Conservation (phyloP, 2,888 invertebrate genomes). For the Melolontha melolontha region DNA sequence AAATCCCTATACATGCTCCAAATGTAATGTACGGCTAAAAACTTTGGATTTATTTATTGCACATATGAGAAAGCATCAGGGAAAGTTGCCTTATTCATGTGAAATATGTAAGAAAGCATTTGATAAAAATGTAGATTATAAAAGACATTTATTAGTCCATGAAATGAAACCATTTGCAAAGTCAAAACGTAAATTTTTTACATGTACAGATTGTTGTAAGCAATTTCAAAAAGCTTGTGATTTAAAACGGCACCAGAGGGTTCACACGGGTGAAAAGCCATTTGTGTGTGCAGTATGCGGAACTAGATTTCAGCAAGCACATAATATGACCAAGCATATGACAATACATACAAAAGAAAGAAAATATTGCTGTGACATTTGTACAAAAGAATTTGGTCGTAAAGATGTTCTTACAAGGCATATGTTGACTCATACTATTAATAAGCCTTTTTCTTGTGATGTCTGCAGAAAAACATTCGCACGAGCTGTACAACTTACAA, state of each 20-base stretch:
- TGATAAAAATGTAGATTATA: constrained; percentile 54
- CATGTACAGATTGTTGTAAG: constrained; percentile 60
- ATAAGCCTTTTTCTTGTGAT: constrained; percentile 60
- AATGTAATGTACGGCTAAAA: constrained; percentile 54
- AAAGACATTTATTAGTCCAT: constrained; percentile 57
- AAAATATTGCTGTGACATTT: constrained; percentile 61
- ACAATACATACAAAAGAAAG: constrained; percentile 61
- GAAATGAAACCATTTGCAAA: constrained; percentile 51
- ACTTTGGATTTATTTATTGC: constrained; percentile 58
- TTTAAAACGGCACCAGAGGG: constrained; percentile 61
- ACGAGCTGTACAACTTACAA: constrained; percentile 49
- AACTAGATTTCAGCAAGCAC: constrained; percentile 56
- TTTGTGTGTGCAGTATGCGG: constrained; percentile 58
- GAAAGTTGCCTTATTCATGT: constrained; percentile 61
- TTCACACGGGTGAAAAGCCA: constrained; percentile 64
- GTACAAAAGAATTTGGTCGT: constrained; percentile 61
- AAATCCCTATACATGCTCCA: constrained; percentile 60
- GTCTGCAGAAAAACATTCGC: constrained; percentile 60
- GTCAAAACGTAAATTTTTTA: constrained; percentile 53
- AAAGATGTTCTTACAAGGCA: constrained; percentile 62
- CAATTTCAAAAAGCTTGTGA: constrained; percentile 62
- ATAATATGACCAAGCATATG: constrained; percentile 63
- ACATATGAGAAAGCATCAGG: constrained; percentile 59
- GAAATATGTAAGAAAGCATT: constrained; percentile 59
- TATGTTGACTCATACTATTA: constrained; percentile 61